Conservation (phyloP, 2,888 invertebrate genomes). For the Eupsilia transversa region DNA sequence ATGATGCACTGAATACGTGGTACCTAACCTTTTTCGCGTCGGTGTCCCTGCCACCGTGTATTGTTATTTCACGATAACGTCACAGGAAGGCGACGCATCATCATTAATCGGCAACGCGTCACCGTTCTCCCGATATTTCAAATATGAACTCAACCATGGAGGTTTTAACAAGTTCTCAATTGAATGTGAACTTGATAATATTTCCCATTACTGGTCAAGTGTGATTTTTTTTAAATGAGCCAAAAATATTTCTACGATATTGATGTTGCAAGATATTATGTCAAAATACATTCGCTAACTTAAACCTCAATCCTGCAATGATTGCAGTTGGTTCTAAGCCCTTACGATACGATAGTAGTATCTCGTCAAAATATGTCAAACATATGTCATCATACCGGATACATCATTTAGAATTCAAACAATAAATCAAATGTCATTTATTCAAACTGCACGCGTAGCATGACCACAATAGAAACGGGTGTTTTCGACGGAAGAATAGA, state of each 20-base stretch:
- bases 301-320: background rate
- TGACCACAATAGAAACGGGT: too few relatives aligned
- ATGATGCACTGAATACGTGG: too few relatives aligned
- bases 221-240: background rate
- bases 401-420: too few relatives aligned
- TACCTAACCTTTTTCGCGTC: too few relatives aligned
- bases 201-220: background rate
- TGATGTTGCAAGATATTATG: background rate
- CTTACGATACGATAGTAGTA: too few relatives aligned
- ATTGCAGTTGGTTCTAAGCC: background rate
- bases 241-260: background rate
- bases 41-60: too few relatives aligned
- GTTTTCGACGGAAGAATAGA: too few relatives aligned
- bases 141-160: slow-evolving; percentile 24
- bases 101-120: slow-evolving; percentile 41
- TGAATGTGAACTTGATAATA: background rate
- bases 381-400: background rate
- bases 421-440: too few relatives aligned
- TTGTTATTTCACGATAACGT: background rate
- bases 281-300: background rate
- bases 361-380: background rate
- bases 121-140: slow-evolving; percentile 33
- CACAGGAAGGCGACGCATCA: slow-evolving; percentile 2
- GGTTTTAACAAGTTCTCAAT: slow-evolving; percentile 6
- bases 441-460: too few relatives aligned